Evolutionary conservation across 2,797 vertebrate genomes (phyloP).

Genomic region (Nannoperca obscura): DNA sequence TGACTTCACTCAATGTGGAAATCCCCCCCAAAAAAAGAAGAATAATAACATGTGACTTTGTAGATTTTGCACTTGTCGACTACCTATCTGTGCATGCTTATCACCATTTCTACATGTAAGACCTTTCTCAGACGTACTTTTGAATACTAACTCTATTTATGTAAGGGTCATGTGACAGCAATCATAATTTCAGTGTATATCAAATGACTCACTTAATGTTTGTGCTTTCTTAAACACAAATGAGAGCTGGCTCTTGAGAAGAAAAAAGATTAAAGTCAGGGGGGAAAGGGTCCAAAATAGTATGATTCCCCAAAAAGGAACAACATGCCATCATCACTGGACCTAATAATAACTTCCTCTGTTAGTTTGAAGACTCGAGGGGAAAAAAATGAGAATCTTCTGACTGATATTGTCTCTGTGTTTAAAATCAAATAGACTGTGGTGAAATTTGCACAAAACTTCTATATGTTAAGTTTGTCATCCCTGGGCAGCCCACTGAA

Average conservation of each 20-base stretch:
- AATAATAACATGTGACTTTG: conserved; percentile 76
- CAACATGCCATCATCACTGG: conserved; percentile 60
- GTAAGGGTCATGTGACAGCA: conserved; percentile 83
- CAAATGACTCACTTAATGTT: conserved; percentile 77
- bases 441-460: conserved; percentile 83
- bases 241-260: conserved; percentile 72
- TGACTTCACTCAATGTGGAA: conserved; percentile 77
- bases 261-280: conserved; percentile 64
- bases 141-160: conserved; percentile 83
- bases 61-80: conserved; percentile 85
- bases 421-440: conserved; percentile 81
- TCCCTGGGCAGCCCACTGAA: conserved; percentile 69
- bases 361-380: conserved; percentile 58
- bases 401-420: conserved; percentile 76
- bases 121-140: conserved; percentile 83
- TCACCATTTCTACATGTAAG: conserved; percentile 84
- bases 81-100: conserved; percentile 86
- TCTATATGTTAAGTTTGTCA: conserved; percentile 75
- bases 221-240: conserved; percentile 78
- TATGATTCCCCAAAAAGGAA: conserved; percentile 57
- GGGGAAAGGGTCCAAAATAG: conserved; percentile 63
- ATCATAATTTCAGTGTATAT: conserved; percentile 82
- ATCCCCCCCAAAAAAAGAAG: conserved; percentile 48
- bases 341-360: conserved; percentile 71
- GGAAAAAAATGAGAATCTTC: conserved; percentile 53